Conservation (phyloP, 37 sponge, comb jelly and placozoan species). For the Petrosia ficiformis region DNA sequence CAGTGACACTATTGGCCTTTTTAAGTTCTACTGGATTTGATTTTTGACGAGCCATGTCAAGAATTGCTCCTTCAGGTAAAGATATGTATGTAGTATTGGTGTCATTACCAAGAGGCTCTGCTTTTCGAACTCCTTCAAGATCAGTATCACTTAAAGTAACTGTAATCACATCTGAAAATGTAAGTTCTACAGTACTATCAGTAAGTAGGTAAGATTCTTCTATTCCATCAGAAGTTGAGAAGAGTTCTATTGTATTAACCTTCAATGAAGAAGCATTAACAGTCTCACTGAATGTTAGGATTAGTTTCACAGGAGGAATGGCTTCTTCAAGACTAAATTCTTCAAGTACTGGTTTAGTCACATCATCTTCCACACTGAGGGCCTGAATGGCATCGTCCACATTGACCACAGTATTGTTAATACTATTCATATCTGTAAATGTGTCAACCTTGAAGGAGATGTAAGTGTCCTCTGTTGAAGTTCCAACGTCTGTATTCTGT, state of each 20-base stretch:
- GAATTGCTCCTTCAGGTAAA: constrained; percentile 43
- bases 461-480: constrained; percentile 57
- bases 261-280: constrained; percentile 62
- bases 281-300: constrained; percentile 77
- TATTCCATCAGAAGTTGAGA: constrained; percentile 4
- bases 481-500: constrained; percentile 54
- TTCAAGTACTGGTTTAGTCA: constrained; percentile 51
- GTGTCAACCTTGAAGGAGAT: constrained; percentile 52
- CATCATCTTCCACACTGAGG: constrained; percentile 50
- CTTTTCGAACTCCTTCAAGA: constrained; percentile 45
- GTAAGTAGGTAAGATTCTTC: constrained; percentile 11
- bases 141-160: constrained; percentile 58
- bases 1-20: constrained; percentile 27
- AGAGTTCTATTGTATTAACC: constrained; percentile 37
- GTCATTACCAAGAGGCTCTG: constrained; percentile 62
- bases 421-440: constrained; percentile 59
- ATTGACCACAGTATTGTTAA: constrained; percentile 48
- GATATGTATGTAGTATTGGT: constrained; percentile 57
- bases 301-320: constrained; percentile 54
- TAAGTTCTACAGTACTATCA: constrained; percentile 30
- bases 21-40: constrained; percentile 45
- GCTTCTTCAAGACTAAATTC: constrained; percentile 55
- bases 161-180: constrained; percentile 40
- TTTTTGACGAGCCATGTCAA: constrained; percentile 56
- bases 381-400: constrained; percentile 49